These are phyloP conservation scores for Drosophila aff. DNA, from an alignment of 1,140 invertebrate genomes.

Conservation along the genomic window DNA sequence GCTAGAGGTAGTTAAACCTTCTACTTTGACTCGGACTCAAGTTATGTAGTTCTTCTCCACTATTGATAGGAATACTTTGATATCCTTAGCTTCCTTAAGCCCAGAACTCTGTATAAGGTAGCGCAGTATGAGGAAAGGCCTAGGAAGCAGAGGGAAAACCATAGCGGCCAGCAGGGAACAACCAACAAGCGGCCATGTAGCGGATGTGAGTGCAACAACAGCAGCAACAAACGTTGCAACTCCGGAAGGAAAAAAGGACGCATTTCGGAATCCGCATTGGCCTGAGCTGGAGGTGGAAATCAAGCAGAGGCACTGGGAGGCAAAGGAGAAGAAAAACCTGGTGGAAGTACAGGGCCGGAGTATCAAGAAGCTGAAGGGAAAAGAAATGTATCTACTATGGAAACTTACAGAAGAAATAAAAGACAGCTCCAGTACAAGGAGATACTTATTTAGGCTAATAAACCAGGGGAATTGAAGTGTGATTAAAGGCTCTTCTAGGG, in stretches of 20 bases:
- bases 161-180: slow-evolving; percentile 18
- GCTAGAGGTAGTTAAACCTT: too few relatives aligned
- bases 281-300: not conserved
- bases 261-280: slow-evolving; percentile 11
- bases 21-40: too few relatives aligned
- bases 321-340: not conserved
- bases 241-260: slow-evolving; percentile 16
- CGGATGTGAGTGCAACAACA: slow-evolving; percentile 49
- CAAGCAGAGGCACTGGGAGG: not conserved
- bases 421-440: not conserved
- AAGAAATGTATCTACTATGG: not conserved
- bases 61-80: too few relatives aligned
- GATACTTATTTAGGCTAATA: not conserved
- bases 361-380: not conserved
- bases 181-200: slow-evolving; percentile 43
- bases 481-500: not conserved
- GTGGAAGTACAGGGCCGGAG: not conserved
- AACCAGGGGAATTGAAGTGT: not conserved
- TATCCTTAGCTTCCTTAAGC: too few relatives aligned
- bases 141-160: slow-evolving; percentile 27
- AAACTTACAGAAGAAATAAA: not conserved
- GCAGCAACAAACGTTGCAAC: slow-evolving; percentile 13
- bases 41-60: too few relatives aligned
- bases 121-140: not conserved
- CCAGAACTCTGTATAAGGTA: too few relatives aligned